Evolutionary conservation across 2,113 vertebrate species (phyloP).

Genomic region (Mohoua ochrocephala): DNA sequence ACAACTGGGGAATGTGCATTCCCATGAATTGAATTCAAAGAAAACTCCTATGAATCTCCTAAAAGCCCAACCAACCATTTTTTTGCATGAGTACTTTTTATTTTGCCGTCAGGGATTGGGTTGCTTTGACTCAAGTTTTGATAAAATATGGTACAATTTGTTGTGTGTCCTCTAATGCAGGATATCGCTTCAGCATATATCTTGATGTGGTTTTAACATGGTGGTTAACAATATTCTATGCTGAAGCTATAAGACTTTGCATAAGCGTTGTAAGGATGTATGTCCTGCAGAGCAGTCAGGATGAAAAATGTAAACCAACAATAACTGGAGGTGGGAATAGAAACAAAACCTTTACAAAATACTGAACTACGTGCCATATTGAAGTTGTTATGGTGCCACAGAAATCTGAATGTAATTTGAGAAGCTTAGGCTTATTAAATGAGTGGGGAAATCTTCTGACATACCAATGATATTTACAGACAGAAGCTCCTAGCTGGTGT

Average conservation of each 20-base stretch:
- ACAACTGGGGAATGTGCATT: neutral
- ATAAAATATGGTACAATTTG: neutral
- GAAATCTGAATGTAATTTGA: constrained; percentile 71
- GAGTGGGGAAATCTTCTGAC: neutral
- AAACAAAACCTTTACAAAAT: constrained; percentile 48
- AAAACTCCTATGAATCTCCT: neutral
- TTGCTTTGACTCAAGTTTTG: neutral
- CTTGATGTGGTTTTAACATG: neutral
- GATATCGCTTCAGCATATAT: neutral
- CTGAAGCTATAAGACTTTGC: constrained; percentile 22
- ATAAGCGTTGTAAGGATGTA: constrained; percentile 29
- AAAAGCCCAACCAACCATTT: neutral
- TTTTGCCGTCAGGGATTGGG: neutral
- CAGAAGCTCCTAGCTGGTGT: constrained; percentile 32
- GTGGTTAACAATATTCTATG: neutral
- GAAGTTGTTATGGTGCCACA: constrained; percentile 66
- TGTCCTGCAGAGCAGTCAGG: constrained; percentile 40
- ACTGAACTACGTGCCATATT: constrained; percentile 39
- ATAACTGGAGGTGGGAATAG: constrained; percentile 45
- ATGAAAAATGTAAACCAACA: constrained; percentile 61
- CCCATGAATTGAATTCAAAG: neutral
- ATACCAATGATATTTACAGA: constrained; percentile 43
- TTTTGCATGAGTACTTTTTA: neutral
- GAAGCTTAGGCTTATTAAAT: neutral
- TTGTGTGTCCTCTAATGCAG: neutral